These are phyloP conservation scores for Periophthalmodon schlosseri DNA, from an alignment of 2,113 vertebrate species.

Conservation along the genomic window DNA sequence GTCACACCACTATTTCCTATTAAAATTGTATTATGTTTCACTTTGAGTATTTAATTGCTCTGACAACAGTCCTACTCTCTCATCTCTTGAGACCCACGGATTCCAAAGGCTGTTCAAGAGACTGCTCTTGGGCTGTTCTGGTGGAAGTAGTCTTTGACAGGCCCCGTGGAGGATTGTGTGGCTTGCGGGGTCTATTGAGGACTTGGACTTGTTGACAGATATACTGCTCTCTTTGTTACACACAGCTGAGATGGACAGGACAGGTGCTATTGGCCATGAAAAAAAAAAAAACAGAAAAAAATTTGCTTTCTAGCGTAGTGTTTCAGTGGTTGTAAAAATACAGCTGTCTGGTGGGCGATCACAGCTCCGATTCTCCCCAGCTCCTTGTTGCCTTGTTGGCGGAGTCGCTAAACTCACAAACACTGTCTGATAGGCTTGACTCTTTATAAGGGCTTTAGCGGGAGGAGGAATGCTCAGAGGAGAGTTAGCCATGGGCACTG, in stretches of 20 bases:
- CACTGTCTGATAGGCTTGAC: constrained; percentile 71
- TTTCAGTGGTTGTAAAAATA: constrained; percentile 81
- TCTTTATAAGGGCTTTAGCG: constrained; percentile 66
- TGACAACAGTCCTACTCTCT: not conserved
- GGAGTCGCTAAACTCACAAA: constrained; percentile 66
- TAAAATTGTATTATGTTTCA: no score
- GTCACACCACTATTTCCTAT: not conserved
- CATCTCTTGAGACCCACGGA: not conserved
- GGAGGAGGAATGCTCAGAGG: constrained; percentile 64
- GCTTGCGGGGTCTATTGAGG: constrained; percentile 69
- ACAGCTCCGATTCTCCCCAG: constrained; percentile 62
- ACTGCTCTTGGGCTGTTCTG: not conserved
- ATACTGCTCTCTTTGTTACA: constrained; percentile 72
- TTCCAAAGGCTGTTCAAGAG: not conserved
- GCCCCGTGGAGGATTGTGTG: constrained; percentile 58
- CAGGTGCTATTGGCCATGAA: constrained; percentile 72
- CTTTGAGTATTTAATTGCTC: no score
- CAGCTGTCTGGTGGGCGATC: constrained; percentile 70
- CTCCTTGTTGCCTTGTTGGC: constrained; percentile 73
- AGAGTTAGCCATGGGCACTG: constrained; percentile 63
- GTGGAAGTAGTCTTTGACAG: constrained; percentile 47
- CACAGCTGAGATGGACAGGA: constrained; percentile 72
- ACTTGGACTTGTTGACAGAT: constrained; percentile 75
- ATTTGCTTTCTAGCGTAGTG: constrained; percentile 61
- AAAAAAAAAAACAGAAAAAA: constrained; percentile 40